Percentiles rank a stretch among this genome's conserved stretches.
Conservation (phyloP, 2,797 vertebrate genomes). For the Leontopithecus rosalia region DNA sequence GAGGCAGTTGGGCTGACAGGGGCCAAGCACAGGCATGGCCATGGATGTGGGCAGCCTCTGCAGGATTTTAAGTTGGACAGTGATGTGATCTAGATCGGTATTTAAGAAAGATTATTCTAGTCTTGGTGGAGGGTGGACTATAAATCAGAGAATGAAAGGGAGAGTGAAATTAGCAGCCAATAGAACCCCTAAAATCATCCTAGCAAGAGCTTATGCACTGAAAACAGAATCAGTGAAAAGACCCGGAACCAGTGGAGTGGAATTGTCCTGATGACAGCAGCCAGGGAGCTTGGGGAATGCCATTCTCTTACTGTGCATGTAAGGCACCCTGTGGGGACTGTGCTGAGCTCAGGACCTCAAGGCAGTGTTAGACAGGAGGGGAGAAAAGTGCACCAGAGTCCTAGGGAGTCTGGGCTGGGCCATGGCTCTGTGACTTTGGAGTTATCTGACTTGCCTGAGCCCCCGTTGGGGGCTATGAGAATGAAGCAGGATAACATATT, state of each 20-base stretch:
- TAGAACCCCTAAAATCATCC: background rate
- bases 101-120: background rate
- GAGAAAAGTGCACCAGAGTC: fast-evolving
- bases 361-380: background rate
- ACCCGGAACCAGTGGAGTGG: background rate
- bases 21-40: background rate
- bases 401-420: background rate
- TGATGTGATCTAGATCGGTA: background rate
- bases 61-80: background rate
- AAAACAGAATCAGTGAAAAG: background rate
- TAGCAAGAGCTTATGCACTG: background rate
- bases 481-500: background rate
- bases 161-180: background rate
- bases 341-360: background rate
- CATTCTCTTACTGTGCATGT: background rate
- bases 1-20: background rate
- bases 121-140: background rate
- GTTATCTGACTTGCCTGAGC: background rate
- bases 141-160: background rate
- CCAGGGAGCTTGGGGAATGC: background rate
- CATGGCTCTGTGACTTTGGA: background rate
- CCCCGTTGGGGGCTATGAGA: background rate
- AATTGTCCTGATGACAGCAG: background rate
- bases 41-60: too few species aligned
- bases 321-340: too few species aligned